Base-by-base conservation (phyloP, 2,113 vertebrate genomes). In the Leptosomus discolor region DNA sequence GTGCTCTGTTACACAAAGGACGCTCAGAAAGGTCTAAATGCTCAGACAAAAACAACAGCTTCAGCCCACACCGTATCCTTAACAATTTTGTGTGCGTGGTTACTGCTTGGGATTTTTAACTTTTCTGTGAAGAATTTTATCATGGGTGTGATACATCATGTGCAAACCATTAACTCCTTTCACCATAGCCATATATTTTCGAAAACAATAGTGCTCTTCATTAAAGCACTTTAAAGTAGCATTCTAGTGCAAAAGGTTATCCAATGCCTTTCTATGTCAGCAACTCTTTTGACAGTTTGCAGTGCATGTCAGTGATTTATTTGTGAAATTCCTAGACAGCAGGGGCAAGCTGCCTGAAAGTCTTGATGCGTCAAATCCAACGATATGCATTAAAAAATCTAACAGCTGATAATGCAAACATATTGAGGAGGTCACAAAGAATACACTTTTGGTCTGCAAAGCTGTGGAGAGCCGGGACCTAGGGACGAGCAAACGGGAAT, bases 301-400 rank as follows among this genome's bases (percentile, higher is more conserved):
- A 77, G 78, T n/a, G 50, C 45, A 9, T 19, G 54, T 45, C 70
- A 65, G 39, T 80, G 90, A 95, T 92, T 95, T 90, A 93, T 88
- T 58, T 84, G 82, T 43, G 88, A 75, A 94, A 88, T 97, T 94
- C 90, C 92, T 93, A 54, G 95, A 95, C 58, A 96, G 85, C 70
- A 77, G 70, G 68, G 85, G 22, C 85, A 92, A 85, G 58, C 78
- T 69, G 81, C 5, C 2, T 34, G 23, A 43, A 88, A 83, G 70
- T 67, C 85, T 85, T 54, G 54, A n/a, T 90, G 85, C 8, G 2
- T 80, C 88, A 63, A 65, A 92, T 80, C 88, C 92, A 80, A 17
- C 67, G 90, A 88, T 43, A 71, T 77, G 67, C 37, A 63, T 73
- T 85, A 57, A 92, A 90, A 95, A 74, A 85, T 65, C 36, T 60